A percentile compares a stretch with the other conserved stretches of the same genome.
phyloP scores from a whole-genome alignment of 2,888 invertebrate species.

The Drosophila infuscata region DNA sequence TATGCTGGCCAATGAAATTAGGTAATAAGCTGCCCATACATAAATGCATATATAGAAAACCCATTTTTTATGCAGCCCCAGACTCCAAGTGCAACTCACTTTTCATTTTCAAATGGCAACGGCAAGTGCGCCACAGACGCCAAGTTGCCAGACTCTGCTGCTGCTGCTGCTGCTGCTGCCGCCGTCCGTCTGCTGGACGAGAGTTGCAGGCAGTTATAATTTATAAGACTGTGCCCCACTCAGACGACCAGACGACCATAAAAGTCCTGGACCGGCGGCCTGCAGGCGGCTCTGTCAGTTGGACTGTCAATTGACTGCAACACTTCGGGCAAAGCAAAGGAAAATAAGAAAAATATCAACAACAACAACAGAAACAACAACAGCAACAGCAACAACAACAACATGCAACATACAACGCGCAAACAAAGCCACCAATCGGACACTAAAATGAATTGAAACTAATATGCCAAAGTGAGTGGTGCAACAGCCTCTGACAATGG shows the following conservation, averaged over 20 bases:
- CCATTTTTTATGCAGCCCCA: constrained; percentile 52
- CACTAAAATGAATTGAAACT: constrained; percentile 82
- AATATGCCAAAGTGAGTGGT: constrained; percentile 80
- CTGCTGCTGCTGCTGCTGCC: background rate
- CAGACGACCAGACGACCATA: constrained; percentile 66
- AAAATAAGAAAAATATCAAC: constrained; percentile 23
- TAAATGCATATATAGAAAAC: constrained; percentile 59
- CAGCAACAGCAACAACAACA: constrained; percentile 23
- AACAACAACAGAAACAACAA: constrained; percentile 11
- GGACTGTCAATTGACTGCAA: constrained; percentile 80
- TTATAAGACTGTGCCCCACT: constrained; percentile 67
- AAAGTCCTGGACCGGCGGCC: constrained; percentile 75
- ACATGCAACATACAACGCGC: constrained; percentile 38
- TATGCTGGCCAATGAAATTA: constrained; percentile 69
- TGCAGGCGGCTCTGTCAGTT: constrained; percentile 79
- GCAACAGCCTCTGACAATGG: constrained; percentile 67
- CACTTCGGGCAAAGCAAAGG: constrained; percentile 59
- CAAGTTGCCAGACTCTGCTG: constrained; percentile 18
- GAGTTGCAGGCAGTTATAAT: constrained; percentile 64
- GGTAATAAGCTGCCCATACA: constrained; percentile 73
- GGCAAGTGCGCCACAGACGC: constrained; percentile 72
- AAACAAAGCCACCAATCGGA: constrained; percentile 75
- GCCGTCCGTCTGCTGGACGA: constrained; percentile 23
- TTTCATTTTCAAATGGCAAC: constrained; percentile 79
- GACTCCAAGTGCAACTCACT: constrained; percentile 71